These are phyloP conservation scores for Lypha dubia DNA, from an alignment of 2,888 invertebrate genomes.

Conservation along the genomic window DNA sequence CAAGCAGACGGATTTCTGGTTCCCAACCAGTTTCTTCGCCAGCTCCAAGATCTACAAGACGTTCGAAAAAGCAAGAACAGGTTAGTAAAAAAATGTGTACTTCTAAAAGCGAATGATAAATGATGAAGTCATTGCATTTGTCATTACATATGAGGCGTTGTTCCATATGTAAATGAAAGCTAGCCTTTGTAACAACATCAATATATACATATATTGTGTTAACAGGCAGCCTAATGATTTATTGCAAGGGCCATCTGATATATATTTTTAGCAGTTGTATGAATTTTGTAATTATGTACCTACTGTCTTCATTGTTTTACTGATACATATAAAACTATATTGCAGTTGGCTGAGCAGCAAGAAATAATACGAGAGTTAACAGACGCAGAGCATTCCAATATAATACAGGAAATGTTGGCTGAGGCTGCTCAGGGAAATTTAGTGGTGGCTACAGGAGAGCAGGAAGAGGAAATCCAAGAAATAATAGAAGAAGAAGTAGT, in stretches of 20 bases:
- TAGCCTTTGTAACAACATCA: background rate
- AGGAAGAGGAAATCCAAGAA: slow-evolving; percentile 58
- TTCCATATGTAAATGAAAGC: slow-evolving; percentile 84
- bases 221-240: slow-evolving; percentile 76
- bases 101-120: slow-evolving; percentile 3
- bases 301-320: background rate
- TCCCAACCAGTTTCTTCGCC: slow-evolving; percentile 79
- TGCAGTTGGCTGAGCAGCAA: slow-evolving; percentile 76
- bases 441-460: slow-evolving; percentile 73
- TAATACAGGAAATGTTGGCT: slow-evolving; percentile 78
- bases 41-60: slow-evolving; percentile 77
- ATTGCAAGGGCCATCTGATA: slow-evolving; percentile 84
- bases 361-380: slow-evolving; percentile 40
- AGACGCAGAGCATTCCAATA: slow-evolving; percentile 75
- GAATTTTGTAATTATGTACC: background rate
- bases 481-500: slow-evolving; percentile 66
- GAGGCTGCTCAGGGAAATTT: slow-evolving; percentile 78
- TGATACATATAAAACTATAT: slow-evolving; percentile 8
- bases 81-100: slow-evolving; percentile 78
- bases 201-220: slow-evolving; percentile 11
- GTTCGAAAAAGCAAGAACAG: slow-evolving; percentile 81
- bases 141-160: slow-evolving; percentile 83
- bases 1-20: slow-evolving; percentile 83
- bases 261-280: slow-evolving; percentile 52
- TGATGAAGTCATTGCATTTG: slow-evolving; percentile 81